These are phyloP conservation scores for Sebastolobus altivelis DNA, from an alignment of 2,797 vertebrate species.

Conservation along the genomic window DNA sequence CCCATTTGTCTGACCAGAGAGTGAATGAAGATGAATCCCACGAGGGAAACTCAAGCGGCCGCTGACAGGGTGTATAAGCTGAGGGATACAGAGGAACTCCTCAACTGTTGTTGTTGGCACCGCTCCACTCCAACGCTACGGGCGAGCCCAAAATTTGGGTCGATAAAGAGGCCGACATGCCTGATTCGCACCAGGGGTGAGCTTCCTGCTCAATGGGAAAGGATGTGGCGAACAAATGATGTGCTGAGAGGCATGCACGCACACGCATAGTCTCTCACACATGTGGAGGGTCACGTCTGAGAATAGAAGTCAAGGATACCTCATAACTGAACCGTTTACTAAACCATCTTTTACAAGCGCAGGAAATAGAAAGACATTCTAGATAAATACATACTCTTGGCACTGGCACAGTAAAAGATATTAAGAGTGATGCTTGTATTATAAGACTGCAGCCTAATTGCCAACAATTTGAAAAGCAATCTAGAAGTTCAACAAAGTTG, in stretches of 20 bases:
- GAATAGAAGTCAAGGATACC: slow-evolving; percentile 56
- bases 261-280: slow-evolving; percentile 24
- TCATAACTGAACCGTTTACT: slow-evolving; percentile 42
- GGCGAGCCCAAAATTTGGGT: slow-evolving; percentile 66
- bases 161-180: slow-evolving; percentile 55
- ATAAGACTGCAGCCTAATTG: slow-evolving; percentile 22
- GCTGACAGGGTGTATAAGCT: slow-evolving; percentile 65
- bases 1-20: slow-evolving; percentile 54
- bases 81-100: slow-evolving; percentile 63
- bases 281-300: slow-evolving; percentile 50
- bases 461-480: slow-evolving; percentile 26
- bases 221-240: slow-evolving; percentile 73
- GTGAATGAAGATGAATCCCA: slow-evolving; percentile 64
- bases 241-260: slow-evolving; percentile 44
- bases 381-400: slow-evolving; percentile 24
- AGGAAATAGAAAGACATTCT: slow-evolving; percentile 28
- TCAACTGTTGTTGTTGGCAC: slow-evolving; percentile 73
- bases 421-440: slow-evolving; percentile 18
- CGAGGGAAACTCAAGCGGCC: slow-evolving; percentile 62
- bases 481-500: slow-evolving; percentile 18
- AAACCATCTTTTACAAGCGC: slow-evolving; percentile 44
- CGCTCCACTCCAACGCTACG: slow-evolving; percentile 46
- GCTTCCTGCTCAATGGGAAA: slow-evolving; percentile 72
- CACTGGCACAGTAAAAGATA: slow-evolving; percentile 3
- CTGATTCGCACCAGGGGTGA: slow-evolving; percentile 55